phyloP scores from a whole-genome alignment of 2,113 vertebrate genomes.

The Indicator indicator region DNA sequence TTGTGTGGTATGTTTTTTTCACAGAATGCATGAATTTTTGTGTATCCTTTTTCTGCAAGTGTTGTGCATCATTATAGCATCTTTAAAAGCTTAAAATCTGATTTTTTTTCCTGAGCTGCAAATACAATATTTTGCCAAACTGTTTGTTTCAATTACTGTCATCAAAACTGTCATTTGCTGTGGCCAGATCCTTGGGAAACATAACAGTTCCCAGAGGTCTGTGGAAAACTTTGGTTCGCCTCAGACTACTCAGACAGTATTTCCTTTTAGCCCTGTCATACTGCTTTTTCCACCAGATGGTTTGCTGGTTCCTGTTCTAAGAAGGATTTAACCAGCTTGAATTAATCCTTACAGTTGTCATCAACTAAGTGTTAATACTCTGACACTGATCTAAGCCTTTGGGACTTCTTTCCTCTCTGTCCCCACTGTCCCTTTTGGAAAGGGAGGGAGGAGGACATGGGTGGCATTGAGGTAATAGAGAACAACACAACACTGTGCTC shows the following conservation, averaged over 20 bases:
- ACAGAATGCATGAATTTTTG: background rate
- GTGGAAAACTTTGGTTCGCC: constrained; percentile 1
- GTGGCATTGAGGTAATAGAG: background rate
- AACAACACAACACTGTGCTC: background rate
- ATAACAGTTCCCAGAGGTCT: background rate
- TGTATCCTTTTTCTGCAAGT: background rate
- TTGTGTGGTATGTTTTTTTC: background rate
- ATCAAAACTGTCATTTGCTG: background rate
- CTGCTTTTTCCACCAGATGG: constrained; percentile 60
- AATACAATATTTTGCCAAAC: background rate
- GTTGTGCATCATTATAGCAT: background rate
- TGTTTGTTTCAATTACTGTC: background rate
- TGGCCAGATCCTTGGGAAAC: background rate
- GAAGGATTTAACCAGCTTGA: constrained; percentile 60
- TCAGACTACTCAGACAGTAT: constrained; percentile 10
- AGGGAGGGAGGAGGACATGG: background rate
- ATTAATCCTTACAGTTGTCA: constrained; percentile 66
- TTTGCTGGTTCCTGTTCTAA: constrained; percentile 54
- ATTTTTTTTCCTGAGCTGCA: background rate
- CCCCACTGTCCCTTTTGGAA: background rate
- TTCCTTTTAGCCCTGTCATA: constrained; percentile 23
- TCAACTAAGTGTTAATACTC: constrained; percentile 51
- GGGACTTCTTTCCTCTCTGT: background rate
- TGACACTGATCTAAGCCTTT: constrained; percentile 40
- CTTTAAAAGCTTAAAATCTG: background rate